Percentiles rank a stretch among this genome's conserved stretches.
Conservation (phyloP, 2,113 vertebrate species). For the Mormoops blainvillei region DNA sequence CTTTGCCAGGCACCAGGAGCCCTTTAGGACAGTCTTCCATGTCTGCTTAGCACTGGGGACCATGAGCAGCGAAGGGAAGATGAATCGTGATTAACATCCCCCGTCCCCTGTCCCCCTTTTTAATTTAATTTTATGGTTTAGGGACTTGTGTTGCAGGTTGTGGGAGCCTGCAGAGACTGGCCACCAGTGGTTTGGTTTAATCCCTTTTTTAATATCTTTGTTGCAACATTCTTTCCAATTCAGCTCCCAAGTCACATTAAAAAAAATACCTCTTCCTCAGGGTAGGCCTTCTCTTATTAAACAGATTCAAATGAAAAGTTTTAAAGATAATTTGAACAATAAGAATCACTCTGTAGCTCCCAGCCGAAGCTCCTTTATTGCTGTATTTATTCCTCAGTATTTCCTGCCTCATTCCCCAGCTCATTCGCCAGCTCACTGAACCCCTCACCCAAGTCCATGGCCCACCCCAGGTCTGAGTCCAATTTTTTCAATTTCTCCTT, state of each 20-base stretch:
- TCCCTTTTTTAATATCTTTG: slow-evolving; percentile 76
- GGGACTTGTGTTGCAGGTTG: slow-evolving; percentile 58
- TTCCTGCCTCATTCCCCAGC: slow-evolving; percentile 56
- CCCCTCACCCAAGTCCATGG: background rate
- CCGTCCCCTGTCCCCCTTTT: slow-evolving; percentile 50
- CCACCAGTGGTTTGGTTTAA: slow-evolving; percentile 74
- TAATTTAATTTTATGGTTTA: slow-evolving; percentile 70
- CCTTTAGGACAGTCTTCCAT: background rate
- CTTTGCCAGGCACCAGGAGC: background rate
- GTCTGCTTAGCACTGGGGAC: slow-evolving; percentile 3
- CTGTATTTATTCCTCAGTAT: slow-evolving; percentile 61
- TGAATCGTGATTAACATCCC: slow-evolving; percentile 49
- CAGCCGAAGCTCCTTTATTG: slow-evolving; percentile 60
- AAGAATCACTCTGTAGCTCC: slow-evolving; percentile 67
- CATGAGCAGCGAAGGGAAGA: background rate
- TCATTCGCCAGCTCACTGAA: slow-evolving; percentile 57
- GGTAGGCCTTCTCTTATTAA: slow-evolving; percentile 76
- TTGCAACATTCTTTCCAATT: slow-evolving; percentile 75
- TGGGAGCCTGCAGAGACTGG: slow-evolving; percentile 65
- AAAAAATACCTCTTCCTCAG: slow-evolving; percentile 75
- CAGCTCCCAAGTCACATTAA: slow-evolving; percentile 74
- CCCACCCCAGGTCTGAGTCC: background rate
- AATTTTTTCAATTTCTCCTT: background rate
- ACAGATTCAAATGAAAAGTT: slow-evolving; percentile 79
- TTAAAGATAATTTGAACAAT: slow-evolving; percentile 79